phyloP scores from a whole-genome alignment of 2,888 invertebrate genomes.

The Eristalis tenax region DNA sequence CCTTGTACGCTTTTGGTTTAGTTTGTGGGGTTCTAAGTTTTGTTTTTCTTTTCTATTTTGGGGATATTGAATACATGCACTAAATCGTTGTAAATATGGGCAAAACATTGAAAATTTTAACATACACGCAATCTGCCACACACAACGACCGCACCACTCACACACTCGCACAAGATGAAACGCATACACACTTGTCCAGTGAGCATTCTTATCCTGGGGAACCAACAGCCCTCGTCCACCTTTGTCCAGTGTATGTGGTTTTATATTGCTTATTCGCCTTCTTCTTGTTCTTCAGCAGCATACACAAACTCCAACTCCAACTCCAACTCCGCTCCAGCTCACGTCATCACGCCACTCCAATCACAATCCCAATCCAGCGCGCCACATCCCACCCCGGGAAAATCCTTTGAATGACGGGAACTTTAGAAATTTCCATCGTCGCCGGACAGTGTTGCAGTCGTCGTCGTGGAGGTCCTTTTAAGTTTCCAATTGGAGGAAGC shows the following conservation, averaged over 20 bases:
- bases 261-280: conserved; percentile 69
- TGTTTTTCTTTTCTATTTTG: conserved; percentile 16
- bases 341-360: neutral
- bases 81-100: conserved; percentile 66
- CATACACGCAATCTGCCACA: conserved; percentile 47
- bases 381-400: conserved; percentile 53
- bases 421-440: conserved; percentile 68
- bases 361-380: neutral
- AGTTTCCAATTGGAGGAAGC: conserved; percentile 34
- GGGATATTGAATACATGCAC: conserved; percentile 62
- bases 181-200: conserved; percentile 2
- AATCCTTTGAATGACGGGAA: conserved; percentile 58
- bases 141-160: conserved; percentile 22
- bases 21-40: conserved; percentile 9
- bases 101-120: conserved; percentile 67
- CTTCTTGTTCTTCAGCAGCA: conserved; percentile 68
- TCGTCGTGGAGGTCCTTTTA: conserved; percentile 55
- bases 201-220: conserved; percentile 57
- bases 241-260: conserved; percentile 68
- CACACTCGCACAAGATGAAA: conserved; percentile 1
- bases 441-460: conserved; percentile 23
- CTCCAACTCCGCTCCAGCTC: neutral
- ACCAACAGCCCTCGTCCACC: conserved; percentile 58
- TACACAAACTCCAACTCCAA: conserved; percentile 3
- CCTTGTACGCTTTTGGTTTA: conserved; percentile 42